These are phyloP conservation scores for Formica exsecta DNA, from an alignment of 1,140 invertebrate genomes.

Conservation along the genomic window DNA sequence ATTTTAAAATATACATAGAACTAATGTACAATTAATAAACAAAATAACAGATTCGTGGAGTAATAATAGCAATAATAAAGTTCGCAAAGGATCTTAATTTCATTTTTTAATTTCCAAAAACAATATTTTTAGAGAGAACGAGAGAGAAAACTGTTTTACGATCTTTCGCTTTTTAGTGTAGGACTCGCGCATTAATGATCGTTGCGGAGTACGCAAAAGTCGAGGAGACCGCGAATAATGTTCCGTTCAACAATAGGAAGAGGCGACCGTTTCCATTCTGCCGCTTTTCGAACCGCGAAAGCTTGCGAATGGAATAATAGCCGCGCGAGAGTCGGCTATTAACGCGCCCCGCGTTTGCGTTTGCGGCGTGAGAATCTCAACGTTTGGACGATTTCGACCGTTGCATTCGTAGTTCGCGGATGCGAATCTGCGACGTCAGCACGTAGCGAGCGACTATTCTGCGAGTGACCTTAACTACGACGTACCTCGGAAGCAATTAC, in stretches of 20 bases:
- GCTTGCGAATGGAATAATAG: conserved; percentile 44
- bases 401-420: conserved; percentile 58
- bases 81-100: background rate
- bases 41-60: background rate
- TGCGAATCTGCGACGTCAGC: conserved; percentile 63
- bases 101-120: background rate
- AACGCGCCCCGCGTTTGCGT: conserved; percentile 36
- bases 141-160: too few relatives aligned
- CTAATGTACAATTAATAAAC: background rate
- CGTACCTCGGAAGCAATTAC: conserved; percentile 43
- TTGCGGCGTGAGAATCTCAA: conserved; percentile 66
- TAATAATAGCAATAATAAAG: background rate
- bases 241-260: background rate
- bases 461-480: conserved; percentile 40
- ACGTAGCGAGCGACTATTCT: conserved; percentile 27
- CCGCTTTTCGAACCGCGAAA: background rate
- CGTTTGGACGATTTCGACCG: conserved; percentile 69
- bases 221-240: background rate
- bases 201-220: conserved; percentile 1
- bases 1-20: background rate
- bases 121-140: background rate
- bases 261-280: background rate
- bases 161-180: conserved; percentile 1
- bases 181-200: background rate
- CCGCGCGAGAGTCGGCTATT: conserved; percentile 50